These are phyloP conservation scores for Bos taurus DNA, from an alignment of 2,113 vertebrate species.

Conservation along the genomic window ARS-UCD2.0 NC_037334.1:1544001-1544500, in stretches of 20 bases:
- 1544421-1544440: slow-evolving; percentile 80
- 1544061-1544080: slow-evolving; percentile 83
- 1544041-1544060: slow-evolving; percentile 84
- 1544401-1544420: slow-evolving; percentile 68
- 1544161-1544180: slow-evolving; percentile 82
- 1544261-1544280: slow-evolving; percentile 86
- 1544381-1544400: slow-evolving; percentile 73
- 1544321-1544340: slow-evolving; percentile 83
- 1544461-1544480: slow-evolving; percentile 73
- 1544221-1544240: slow-evolving; percentile 90
- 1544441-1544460: slow-evolving; percentile 81
- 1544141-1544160: slow-evolving; percentile 83
- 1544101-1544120: slow-evolving; percentile 83
- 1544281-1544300: slow-evolving; percentile 91
- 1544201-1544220: slow-evolving; percentile 87
- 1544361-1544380: slow-evolving; percentile 78
- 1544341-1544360: slow-evolving; percentile 84
- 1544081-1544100: slow-evolving; percentile 84
- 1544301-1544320: slow-evolving; percentile 91
- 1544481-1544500: slow-evolving; percentile 85
- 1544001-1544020: slow-evolving; percentile 72
- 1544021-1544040: slow-evolving; percentile 90
- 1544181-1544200: slow-evolving; percentile 83
- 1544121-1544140: slow-evolving; percentile 84
- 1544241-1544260: slow-evolving; percentile 92